phyloP scores from a whole-genome alignment of 1,140 invertebrate genomes.

The Homarus americanus region DNA sequence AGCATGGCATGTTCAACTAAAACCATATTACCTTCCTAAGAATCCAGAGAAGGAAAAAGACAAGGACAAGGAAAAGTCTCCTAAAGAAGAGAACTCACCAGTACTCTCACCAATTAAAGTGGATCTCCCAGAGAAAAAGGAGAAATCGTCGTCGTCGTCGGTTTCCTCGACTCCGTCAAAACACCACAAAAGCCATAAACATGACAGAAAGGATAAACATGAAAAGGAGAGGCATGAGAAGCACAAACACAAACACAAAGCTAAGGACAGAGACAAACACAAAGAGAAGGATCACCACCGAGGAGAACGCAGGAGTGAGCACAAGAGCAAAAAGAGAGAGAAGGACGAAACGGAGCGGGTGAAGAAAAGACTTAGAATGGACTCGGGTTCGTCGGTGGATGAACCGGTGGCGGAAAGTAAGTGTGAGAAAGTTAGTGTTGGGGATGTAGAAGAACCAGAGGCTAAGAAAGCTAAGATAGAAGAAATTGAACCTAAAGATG shows the following conservation, averaged over 20 bases:
- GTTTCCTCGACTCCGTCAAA: slow-evolving; percentile 18
- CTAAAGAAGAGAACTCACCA: not conserved
- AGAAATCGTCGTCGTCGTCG: slow-evolving; percentile 5
- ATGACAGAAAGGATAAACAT: slow-evolving; percentile 41
- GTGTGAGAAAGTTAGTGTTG: slow-evolving; percentile 3
- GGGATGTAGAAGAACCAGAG: not conserved
- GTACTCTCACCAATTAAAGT: slow-evolving; percentile 30
- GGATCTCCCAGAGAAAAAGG: slow-evolving; percentile 19
- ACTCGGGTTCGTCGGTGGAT: slow-evolving; percentile 46
- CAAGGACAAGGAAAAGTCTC: slow-evolving; percentile 29
- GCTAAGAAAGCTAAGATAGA: not conserved
- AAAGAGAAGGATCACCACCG: slow-evolving; percentile 23
- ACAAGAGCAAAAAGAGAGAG: slow-evolving; percentile 39
- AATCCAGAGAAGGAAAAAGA: slow-evolving; percentile 38
- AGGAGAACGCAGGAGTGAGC: slow-evolving; percentile 14
- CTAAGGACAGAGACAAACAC: slow-evolving; percentile 19
- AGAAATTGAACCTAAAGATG: not conserved
- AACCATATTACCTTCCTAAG: slow-evolving; percentile 67
- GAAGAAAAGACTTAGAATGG: slow-evolving; percentile 44
- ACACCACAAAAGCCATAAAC: slow-evolving; percentile 44
- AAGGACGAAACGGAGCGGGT: slow-evolving; percentile 32
- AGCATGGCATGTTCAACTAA: slow-evolving; percentile 75
- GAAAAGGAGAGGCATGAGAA: slow-evolving; percentile 29
- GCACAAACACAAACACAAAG: slow-evolving; percentile 27
- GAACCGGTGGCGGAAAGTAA: slow-evolving; percentile 11